These are phyloP conservation scores for Erythrolamprus reginae DNA, from an alignment of 2,113 vertebrate species.

Conservation along the genomic window DNA sequence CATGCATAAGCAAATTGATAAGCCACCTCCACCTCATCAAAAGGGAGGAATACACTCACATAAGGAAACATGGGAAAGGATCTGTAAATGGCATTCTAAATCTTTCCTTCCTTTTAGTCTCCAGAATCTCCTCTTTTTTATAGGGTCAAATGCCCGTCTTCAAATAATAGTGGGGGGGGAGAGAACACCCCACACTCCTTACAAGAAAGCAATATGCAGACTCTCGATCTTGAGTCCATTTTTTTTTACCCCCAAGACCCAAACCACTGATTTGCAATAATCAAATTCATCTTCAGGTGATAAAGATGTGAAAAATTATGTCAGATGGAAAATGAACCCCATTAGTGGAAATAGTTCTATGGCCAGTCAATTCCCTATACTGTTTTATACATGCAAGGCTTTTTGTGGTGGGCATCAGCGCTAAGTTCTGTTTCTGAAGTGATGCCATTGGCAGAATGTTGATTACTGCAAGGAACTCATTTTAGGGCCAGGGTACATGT, in stretches of 20 bases:
- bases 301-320: neutral
- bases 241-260: accelerated
- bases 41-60: neutral
- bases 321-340: neutral
- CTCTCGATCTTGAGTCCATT: neutral
- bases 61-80: neutral
- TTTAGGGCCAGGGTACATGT: neutral
- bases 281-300: neutral
- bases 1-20: neutral
- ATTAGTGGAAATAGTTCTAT: neutral
- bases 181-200: no score
- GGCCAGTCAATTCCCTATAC: neutral
- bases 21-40: neutral
- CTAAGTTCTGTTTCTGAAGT: neutral
- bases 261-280: neutral
- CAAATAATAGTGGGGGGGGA: no score
- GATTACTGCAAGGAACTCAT: neutral
- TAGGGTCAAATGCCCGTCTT: neutral
- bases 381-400: neutral
- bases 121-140: neutral
- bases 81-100: neutral
- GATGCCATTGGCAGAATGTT: neutral
- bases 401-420: neutral
- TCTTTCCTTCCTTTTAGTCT: neutral
- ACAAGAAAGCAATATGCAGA: neutral